Evolutionary conservation across 2,113 vertebrate genomes (phyloP), one percentile per base, ranked within the genome.

Genomic region (Triplophysa dalaica): DNA sequence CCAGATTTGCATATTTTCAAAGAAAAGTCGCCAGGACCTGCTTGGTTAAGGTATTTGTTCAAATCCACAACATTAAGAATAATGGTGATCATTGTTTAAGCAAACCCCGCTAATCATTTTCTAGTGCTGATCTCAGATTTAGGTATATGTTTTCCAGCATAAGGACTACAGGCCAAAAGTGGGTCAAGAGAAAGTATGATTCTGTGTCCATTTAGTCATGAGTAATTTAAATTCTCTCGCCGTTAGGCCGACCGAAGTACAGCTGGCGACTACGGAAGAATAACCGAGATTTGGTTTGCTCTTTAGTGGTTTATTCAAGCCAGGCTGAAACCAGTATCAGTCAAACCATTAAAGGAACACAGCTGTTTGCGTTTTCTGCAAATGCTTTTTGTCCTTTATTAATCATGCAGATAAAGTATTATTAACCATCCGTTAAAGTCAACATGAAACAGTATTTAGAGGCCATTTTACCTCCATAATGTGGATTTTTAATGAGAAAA

Each of bases 171-270:
- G 24, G 9, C n/a, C 24, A 63, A 56, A 75, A 73, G 58, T 66
- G 45, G 22, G 56, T 68, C 67, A 68, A 70, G 65, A 70, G 21
- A 62, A 58, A 17, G 48, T 16, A 65, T 77, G 45, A 75, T 62
- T 62, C 21, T 41, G 45, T 45, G 56, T 75, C 56, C 52, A 56
- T 52, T 65, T 58, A 66, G 54, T 63, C 70, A 69, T 9, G 76
- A 67, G 63, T 75, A 75, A 79, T 79, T 70, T 70, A 72, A 78
- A 75, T 72, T 82, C 61, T 66, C 75, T 26, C 45, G 52, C 75
- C 26, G 62, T 38, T 22, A 52, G 62, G 62, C 43, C 1, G 22
- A 63, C 21, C 2, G 62, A 64, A 62, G 43, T 21, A 21, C 61
- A 65, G 45, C 74, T 76, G 74, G 43, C 74, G 64, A 75, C 74